Evolutionary conservation across 1,140 invertebrate genomes (phyloP).

Genomic region (Maniola jurtina): DNA sequence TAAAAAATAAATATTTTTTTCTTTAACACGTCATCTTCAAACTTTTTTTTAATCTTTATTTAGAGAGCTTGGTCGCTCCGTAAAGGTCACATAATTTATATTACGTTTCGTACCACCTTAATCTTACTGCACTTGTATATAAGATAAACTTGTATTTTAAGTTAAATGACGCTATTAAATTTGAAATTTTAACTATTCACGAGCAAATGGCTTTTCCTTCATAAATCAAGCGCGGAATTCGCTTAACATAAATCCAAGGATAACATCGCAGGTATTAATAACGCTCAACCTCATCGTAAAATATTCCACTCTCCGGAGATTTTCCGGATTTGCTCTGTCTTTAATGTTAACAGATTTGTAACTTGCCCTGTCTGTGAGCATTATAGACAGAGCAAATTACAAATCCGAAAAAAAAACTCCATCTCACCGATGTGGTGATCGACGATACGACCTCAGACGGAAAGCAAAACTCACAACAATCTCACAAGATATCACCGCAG

Average conservation of each 20-base stretch:
- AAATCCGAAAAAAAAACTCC: too few species aligned
- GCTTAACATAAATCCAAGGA: slow-evolving; percentile 10
- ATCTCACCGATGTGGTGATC: too few species aligned
- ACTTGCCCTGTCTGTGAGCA: neutral
- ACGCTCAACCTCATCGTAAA: slow-evolving; percentile 7
- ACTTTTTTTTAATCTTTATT: too few species aligned
- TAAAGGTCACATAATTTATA: too few species aligned
- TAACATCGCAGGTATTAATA: slow-evolving; percentile 9
- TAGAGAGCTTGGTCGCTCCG: too few species aligned
- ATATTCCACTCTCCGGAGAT: slow-evolving; percentile 4
- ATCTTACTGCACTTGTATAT: too few species aligned
- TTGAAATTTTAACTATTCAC: slow-evolving; percentile 8
- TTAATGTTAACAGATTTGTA: neutral
- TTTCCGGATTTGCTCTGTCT: slow-evolving; percentile 1
- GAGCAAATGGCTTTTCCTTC: slow-evolving; percentile 5
- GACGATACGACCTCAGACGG: too few species aligned
- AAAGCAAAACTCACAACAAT: too few species aligned
- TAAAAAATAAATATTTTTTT: too few species aligned
- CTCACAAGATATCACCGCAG: too few species aligned
- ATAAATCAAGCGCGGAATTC: slow-evolving; percentile 3
- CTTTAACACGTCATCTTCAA: too few species aligned
- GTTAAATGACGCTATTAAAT: slow-evolving; percentile 1
- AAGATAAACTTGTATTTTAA: neutral
- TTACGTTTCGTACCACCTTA: neutral
- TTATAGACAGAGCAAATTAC: neutral